phyloP scores from a whole-genome alignment of 2,113 vertebrate species.

The Neofelis nebulosa region DNA sequence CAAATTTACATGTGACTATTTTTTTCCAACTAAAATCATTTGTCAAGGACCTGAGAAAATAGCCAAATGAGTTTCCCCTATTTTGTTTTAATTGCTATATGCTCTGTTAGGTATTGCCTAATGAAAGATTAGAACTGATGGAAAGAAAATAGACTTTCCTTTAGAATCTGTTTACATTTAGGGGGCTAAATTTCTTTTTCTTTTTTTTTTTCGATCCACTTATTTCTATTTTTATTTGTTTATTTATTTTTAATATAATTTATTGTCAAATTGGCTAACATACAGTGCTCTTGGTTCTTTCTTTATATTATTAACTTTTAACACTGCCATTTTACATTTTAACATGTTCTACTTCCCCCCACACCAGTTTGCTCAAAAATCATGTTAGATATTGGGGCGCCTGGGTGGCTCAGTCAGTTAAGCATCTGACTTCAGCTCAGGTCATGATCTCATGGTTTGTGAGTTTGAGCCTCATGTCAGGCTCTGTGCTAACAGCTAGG shows the following conservation, averaged over 20 bases:
- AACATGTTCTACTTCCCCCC: background rate
- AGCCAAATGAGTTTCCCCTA: background rate
- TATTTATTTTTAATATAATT: too few relatives aligned
- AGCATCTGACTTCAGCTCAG: too few relatives aligned
- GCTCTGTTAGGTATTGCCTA: background rate
- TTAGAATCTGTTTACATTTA: background rate
- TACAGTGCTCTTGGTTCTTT: background rate
- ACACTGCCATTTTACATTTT: slow-evolving; percentile 16
- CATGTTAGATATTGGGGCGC: background rate
- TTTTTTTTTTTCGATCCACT: too few relatives aligned
- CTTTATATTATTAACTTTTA: slow-evolving; percentile 4
- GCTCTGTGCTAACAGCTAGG: too few relatives aligned
- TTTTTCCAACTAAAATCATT: background rate
- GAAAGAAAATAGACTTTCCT: background rate
- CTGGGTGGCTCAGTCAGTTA: too few relatives aligned
- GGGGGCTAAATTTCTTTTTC: background rate
- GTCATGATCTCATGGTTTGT: too few relatives aligned
- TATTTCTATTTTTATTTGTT: too few relatives aligned
- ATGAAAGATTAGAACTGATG: background rate
- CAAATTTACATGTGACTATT: background rate
- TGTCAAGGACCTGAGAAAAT: background rate
- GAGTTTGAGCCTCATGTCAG: too few relatives aligned
- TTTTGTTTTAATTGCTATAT: background rate
- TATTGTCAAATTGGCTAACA: too few relatives aligned
- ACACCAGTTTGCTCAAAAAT: background rate